Base-by-base conservation (phyloP, 2,113 vertebrate genomes). In the Lepus timidus region DNA sequence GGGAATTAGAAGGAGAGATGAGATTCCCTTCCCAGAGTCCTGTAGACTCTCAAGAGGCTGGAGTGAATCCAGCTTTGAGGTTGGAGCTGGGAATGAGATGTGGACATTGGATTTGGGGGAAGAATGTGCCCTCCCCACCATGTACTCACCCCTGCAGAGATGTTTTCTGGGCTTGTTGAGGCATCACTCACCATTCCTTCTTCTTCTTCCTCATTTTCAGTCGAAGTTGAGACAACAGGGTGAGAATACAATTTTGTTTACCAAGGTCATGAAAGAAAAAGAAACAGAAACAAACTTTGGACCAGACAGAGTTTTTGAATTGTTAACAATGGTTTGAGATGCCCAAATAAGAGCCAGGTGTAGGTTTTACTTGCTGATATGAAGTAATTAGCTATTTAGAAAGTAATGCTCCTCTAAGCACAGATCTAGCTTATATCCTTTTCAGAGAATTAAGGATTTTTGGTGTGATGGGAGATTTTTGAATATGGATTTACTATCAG, bases 401-500 rank as follows among this genome's bases (percentile, higher is more conserved):
- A 83, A 79, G 79, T 27, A 58, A 75, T 16, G 39, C 27, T 83
- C 31, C 86, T 64, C 49, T 58, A 86, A 92, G 29, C 16, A 22
- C 19, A 3, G 83, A 61, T 58, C 39, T 65, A 83, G 70, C 22
- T 61, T 31, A 27, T 86, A 75, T 78, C 61, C 27, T 82, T 76
- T 85, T 61, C 25, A 93, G 78, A 85, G 73, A 85, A 68, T 88
- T 78, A 76, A 85, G 88, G 74, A n/a, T 67, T 85, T 58, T 81
- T 65, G 9, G 51, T 62, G 22, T 65, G 52, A 79, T 51, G 22
- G 64, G 22, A 75, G 25, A 83, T 9, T 94, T 94, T 85, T 95
- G 68, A 82, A 78, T 65, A 74, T 64, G 10, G 78, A 84, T 85
- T 95, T 95, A 75, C 68, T 92, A 68, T 85, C 49, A 93, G 91